A percentile compares a stretch with the other conserved stretches of the same genome.
These are phyloP conservation scores for Cydia fagiglandana DNA, from an alignment of 1,140 invertebrate genomes.

Conservation along the genomic window DNA sequence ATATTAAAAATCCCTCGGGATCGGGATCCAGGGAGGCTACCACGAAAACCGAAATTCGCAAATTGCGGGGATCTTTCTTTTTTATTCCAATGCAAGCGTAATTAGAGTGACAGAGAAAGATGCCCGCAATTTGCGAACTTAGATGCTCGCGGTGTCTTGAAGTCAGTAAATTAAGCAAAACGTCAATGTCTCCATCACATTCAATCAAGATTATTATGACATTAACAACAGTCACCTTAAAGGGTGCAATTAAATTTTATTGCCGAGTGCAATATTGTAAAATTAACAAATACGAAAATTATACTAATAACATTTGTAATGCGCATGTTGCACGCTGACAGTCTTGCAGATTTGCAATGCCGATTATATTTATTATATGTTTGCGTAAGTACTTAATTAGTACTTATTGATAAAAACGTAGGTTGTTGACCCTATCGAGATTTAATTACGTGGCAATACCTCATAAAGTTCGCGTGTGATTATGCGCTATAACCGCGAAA, in stretches of 20 bases:
- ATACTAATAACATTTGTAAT: slow-evolving; percentile 29
- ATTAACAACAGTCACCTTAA: slow-evolving; percentile 27
- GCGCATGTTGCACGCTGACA: slow-evolving; percentile 18
- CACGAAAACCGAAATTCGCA: too few species aligned
- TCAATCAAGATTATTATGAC: slow-evolving; percentile 19
- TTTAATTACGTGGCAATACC: too few species aligned
- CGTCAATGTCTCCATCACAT: neutral
- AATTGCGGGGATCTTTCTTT: too few species aligned
- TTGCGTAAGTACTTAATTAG: neutral
- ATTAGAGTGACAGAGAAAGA: too few species aligned
- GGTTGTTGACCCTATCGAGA: too few species aligned
- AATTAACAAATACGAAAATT: slow-evolving; percentile 31
- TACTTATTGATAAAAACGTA: slow-evolving; percentile 17
- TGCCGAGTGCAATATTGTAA: slow-evolving; percentile 24
- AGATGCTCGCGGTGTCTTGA: too few species aligned
- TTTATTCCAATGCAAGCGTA: too few species aligned
- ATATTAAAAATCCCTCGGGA: too few species aligned
- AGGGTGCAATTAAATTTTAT: slow-evolving; percentile 30
- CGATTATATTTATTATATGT: slow-evolving; percentile 24
- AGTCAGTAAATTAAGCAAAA: neutral
- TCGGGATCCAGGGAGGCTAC: too few species aligned
- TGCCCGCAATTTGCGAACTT: too few species aligned
- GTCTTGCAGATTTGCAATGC: slow-evolving; percentile 6
- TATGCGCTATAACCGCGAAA: too few species aligned
- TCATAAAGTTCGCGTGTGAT: too few species aligned